These are phyloP conservation scores for Sebastes itinus DNA, from an alignment of 2,797 vertebrate species.

Conservation along the genomic window DNA sequence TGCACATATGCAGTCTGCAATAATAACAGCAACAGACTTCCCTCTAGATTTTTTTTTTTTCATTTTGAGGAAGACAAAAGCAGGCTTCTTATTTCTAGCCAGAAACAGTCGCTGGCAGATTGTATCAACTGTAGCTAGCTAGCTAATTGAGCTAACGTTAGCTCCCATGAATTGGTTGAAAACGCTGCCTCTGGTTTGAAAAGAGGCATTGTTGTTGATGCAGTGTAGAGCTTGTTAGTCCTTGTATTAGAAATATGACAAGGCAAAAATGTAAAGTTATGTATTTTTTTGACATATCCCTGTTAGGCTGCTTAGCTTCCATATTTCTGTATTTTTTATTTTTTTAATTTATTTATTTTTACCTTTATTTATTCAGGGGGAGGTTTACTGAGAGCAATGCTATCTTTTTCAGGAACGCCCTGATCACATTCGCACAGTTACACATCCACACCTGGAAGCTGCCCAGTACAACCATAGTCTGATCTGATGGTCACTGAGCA, in stretches of 20 bases:
- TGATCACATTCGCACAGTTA: too few species aligned
- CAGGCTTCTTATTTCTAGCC: neutral
- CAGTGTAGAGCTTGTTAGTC: too few species aligned
- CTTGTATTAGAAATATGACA: too few species aligned
- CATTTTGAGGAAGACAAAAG: neutral
- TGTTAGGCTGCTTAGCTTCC: neutral
- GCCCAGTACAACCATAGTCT: too few species aligned
- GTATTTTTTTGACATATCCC: neutral
- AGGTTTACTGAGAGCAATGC: too few species aligned
- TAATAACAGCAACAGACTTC: neutral
- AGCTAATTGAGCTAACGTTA: neutral
- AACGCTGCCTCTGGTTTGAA: neutral
- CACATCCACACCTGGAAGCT: too few species aligned
- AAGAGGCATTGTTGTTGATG: neutral
- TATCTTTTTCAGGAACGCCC: too few species aligned
- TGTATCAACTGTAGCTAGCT: neutral
- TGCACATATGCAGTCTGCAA: neutral
- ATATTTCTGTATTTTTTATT: neutral
- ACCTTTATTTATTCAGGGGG: too few species aligned
- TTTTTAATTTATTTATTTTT: too few species aligned
- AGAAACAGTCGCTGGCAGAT: neutral
- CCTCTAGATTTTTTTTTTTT: neutral
- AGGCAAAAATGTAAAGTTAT: neutral
- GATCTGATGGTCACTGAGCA: too few species aligned
- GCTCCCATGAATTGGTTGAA: neutral